A percentile compares a stretch with the other conserved stretches of the same genome.
These are phyloP conservation scores for Seira sanloemensis DNA, from an alignment of 2,888 invertebrate genomes.

Conservation along the genomic window DNA sequence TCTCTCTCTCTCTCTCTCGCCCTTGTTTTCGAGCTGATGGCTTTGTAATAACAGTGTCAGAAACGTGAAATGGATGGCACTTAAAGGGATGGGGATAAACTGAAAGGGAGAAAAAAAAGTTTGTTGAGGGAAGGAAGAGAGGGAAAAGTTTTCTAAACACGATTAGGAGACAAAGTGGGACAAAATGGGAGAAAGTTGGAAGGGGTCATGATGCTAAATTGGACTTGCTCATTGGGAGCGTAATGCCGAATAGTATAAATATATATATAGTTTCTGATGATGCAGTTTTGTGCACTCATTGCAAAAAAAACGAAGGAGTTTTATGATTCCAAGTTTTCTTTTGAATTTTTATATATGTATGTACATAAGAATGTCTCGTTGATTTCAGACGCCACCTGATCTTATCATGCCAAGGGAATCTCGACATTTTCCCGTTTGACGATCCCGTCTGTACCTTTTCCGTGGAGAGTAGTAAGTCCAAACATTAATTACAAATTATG, in stretches of 20 bases:
- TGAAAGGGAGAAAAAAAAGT: background rate
- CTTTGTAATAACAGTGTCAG: background rate
- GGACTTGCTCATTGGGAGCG: too few species aligned
- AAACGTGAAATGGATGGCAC: background rate
- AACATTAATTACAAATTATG: too few species aligned
- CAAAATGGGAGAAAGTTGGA: background rate
- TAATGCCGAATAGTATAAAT: too few species aligned
- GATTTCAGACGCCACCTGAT: conserved; percentile 94
- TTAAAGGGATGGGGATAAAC: too few species aligned
- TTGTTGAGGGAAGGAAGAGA: background rate
- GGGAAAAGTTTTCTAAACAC: background rate
- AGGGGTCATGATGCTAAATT: background rate
- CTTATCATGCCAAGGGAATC: conserved; percentile 92
- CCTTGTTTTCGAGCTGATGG: background rate
- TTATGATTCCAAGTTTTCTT: too few species aligned
- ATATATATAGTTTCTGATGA: too few species aligned
- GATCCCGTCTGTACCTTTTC: conserved; percentile 96
- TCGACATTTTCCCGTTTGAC: conserved; percentile 96
- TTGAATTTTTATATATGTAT: too few species aligned
- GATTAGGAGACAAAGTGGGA: background rate
- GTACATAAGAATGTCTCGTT: too few species aligned
- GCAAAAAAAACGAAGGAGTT: too few species aligned
- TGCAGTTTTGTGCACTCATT: too few species aligned
- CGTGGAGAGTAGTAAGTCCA: conserved; percentile 95
- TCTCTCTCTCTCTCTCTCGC: background rate